These are phyloP conservation scores for Temnothorax ravouxi DNA, from an alignment of 2,888 invertebrate genomes.

Conservation along the genomic window DNA sequence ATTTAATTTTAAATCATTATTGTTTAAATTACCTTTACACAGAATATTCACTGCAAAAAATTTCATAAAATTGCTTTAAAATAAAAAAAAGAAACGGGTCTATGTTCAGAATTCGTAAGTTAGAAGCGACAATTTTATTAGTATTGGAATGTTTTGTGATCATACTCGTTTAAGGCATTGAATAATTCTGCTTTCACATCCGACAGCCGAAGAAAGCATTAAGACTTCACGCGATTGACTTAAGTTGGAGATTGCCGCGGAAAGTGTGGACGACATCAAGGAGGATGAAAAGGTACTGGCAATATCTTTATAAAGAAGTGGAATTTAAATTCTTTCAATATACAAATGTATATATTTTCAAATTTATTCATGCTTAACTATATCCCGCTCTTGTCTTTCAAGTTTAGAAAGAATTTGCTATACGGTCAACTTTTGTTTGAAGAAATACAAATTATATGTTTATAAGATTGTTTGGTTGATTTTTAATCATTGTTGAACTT, in stretches of 20 bases:
- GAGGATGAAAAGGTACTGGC: background rate
- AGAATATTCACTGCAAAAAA: background rate
- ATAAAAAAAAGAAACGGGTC: background rate
- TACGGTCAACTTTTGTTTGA: background rate
- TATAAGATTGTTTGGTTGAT: slow-evolving; percentile 9
- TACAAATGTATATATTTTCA: background rate
- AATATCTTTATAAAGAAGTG: background rate
- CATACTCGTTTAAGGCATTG: background rate
- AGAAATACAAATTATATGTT: slow-evolving; percentile 9
- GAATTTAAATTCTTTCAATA: background rate
- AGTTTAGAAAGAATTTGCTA: slow-evolving; percentile 1
- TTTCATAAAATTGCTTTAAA: background rate
- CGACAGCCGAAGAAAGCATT: slow-evolving; percentile 33
- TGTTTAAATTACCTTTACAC: background rate
- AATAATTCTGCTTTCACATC: slow-evolving; percentile 22
- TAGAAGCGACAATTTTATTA: background rate
- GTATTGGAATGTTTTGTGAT: background rate
- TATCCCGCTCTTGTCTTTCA: background rate
- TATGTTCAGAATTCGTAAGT: background rate
- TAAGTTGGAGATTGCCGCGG: background rate
- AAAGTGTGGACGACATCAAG: no score
- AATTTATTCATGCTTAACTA: background rate
- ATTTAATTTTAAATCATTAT: slow-evolving; percentile 1
- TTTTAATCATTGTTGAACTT: slow-evolving; percentile 1
- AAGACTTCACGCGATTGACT: slow-evolving; percentile 43